Evolutionary conservation across 2,888 invertebrate genomes (phyloP).

Genomic region (Hirudinaria manillensis): DNA sequence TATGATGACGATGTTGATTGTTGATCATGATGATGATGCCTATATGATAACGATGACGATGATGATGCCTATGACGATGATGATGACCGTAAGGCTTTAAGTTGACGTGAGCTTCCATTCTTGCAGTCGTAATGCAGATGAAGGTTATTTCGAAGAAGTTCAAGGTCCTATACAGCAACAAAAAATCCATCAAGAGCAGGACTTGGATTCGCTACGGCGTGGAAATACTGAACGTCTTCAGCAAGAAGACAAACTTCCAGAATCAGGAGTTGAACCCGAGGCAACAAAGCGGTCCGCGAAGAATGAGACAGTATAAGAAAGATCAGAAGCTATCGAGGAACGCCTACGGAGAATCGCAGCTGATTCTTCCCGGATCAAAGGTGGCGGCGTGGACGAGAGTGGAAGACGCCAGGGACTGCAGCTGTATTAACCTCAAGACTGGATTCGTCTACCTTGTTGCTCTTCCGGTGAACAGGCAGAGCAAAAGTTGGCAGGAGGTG

Average conservation of each 20-base stretch:
- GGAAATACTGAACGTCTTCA: conserved; percentile 21
- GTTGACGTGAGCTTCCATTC: too few relatives aligned
- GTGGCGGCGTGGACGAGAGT: conserved; percentile 13
- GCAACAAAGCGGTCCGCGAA: too few relatives aligned
- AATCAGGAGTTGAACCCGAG: too few relatives aligned
- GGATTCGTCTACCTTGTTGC: conserved; percentile 16
- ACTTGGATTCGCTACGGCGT: conserved; percentile 17
- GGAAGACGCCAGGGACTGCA: conserved; percentile 16
- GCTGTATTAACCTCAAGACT: conserved; percentile 3
- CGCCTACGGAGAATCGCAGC: too few relatives aligned
- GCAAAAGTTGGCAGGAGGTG: too few relatives aligned
- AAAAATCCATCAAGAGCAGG: background rate
- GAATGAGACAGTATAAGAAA: too few relatives aligned
- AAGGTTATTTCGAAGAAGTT: background rate
- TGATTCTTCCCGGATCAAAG: conserved; percentile 2
- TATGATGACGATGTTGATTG: conserved; percentile 10
- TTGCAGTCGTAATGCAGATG: conserved; percentile 11
- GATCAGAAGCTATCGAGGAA: too few relatives aligned
- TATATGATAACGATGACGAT: background rate
- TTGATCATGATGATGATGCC: background rate
- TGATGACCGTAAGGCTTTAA: background rate
- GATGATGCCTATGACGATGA: conserved; percentile 6
- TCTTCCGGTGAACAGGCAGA: background rate
- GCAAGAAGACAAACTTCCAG: conserved; percentile 4
- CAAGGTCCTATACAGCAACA: background rate